phyloP scores from a whole-genome alignment of 2,113 vertebrate species.

The Myotis yumanensis region DNA sequence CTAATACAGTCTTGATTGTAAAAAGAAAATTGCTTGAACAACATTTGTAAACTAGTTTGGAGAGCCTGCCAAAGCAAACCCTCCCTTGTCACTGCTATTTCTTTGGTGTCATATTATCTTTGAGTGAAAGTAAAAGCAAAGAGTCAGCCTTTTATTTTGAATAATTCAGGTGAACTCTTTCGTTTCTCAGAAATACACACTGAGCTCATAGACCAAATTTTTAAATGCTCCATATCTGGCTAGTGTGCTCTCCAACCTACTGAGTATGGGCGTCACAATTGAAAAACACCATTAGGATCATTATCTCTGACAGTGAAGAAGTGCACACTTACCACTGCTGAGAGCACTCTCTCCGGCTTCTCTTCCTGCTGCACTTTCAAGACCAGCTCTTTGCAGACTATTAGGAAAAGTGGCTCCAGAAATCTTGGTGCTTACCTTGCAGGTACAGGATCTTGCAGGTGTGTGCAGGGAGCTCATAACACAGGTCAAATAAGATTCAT shows the following conservation, averaged over 20 bases:
- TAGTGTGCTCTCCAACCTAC: neutral
- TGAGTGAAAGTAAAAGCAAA: conserved; percentile 58
- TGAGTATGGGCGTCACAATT: neutral
- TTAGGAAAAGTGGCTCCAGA: conserved; percentile 7
- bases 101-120: conserved; percentile 27
- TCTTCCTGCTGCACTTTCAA: neutral
- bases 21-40: conserved; percentile 44
- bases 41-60: neutral
- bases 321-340: neutral
- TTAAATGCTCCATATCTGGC: neutral
- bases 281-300: neutral
- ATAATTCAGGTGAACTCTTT: conserved; percentile 45
- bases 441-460: neutral
- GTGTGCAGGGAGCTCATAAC: neutral
- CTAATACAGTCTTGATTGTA: conserved; percentile 34
- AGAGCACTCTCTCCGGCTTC: neutral
- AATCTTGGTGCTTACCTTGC: neutral
- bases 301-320: neutral
- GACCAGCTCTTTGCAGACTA: neutral
- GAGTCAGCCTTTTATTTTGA: conserved; percentile 51
- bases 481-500: neutral
- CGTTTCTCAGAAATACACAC: conserved; percentile 40
- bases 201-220: neutral
- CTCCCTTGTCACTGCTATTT: neutral
- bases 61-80: conserved; percentile 20